These are phyloP conservation scores for Eutrigla gurnardus DNA, from an alignment of 2,797 vertebrate species.

Conservation along the genomic window DNA sequence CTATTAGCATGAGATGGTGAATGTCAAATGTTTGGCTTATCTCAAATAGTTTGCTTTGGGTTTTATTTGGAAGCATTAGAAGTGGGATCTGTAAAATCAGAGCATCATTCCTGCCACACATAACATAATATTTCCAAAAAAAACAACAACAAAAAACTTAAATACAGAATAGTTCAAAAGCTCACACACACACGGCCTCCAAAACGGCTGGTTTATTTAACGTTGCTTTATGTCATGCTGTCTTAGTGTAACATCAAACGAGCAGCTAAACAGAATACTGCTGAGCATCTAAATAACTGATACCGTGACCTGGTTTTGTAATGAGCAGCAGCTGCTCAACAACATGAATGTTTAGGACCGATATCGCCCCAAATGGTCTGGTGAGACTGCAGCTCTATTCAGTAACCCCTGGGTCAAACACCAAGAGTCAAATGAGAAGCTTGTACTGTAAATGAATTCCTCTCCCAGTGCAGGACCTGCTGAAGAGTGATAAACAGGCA, in stretches of 20 bases:
- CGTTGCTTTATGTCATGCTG: slow-evolving; percentile 21
- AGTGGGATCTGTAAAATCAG: background rate
- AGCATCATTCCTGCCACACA: background rate
- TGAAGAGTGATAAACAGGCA: slow-evolving; percentile 67
- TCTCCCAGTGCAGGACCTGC: slow-evolving; percentile 63
- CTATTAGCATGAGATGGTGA: background rate
- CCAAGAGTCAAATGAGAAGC: slow-evolving; percentile 50
- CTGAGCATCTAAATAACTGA: slow-evolving; percentile 17
- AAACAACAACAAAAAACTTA: slow-evolving; percentile 11
- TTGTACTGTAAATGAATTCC: slow-evolving; percentile 62
- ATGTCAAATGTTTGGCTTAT: slow-evolving; percentile 3
- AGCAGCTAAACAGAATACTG: slow-evolving; percentile 29
- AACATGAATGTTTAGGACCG: slow-evolving; percentile 51
- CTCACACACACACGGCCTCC: slow-evolving; percentile 9
- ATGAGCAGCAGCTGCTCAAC: slow-evolving; percentile 25
- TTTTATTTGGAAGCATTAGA: slow-evolving; percentile 1
- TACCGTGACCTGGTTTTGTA: slow-evolving; percentile 44
- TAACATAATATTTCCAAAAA: background rate
- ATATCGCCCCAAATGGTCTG: slow-evolving; percentile 35
- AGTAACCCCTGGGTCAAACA: slow-evolving; percentile 51
- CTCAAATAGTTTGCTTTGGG: slow-evolving; percentile 1
- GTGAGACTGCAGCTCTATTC: slow-evolving; percentile 32
- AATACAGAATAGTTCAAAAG: slow-evolving; percentile 11
- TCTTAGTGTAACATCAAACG: slow-evolving; percentile 36
- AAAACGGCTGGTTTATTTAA: slow-evolving; percentile 48